Conservation (phyloP, 2,113 vertebrate genomes). For the Callipepla squamata region DNA sequence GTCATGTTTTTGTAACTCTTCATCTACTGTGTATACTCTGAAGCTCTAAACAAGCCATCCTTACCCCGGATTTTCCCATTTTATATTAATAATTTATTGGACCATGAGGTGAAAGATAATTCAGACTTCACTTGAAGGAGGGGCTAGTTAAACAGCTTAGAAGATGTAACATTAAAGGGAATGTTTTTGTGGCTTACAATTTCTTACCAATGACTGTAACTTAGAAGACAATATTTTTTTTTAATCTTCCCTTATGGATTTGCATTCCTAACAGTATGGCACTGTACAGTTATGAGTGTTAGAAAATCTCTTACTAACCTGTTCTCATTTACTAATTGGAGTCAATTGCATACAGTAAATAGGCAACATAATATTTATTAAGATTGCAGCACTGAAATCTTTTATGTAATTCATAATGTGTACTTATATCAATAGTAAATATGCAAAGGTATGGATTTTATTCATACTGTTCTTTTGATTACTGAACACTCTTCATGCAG, state of each 20-base stretch:
- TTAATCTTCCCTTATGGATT: not conserved
- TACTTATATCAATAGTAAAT: not conserved
- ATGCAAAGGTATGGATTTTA: not conserved
- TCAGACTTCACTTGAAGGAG: constrained; percentile 11
- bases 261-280: constrained; percentile 10
- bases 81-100: constrained; percentile 26
- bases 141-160: not conserved
- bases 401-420: not conserved
- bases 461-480: not conserved
- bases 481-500: not conserved
- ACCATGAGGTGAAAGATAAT: not conserved
- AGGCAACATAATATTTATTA: not conserved
- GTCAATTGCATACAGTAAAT: not conserved
- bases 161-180: constrained; percentile 10
- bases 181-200: not conserved
- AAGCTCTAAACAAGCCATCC: not conserved
- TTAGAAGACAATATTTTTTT: constrained; percentile 27
- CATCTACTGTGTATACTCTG: not conserved
- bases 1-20: not conserved
- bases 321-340: constrained; percentile 11
- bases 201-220: constrained; percentile 24
- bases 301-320: constrained; percentile 8
- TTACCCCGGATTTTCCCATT: not conserved
- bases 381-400: not conserved
- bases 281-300: not conserved